Base-by-base conservation (phyloP, 2,797 vertebrate genomes). In the Clarias laeviceps region DNA sequence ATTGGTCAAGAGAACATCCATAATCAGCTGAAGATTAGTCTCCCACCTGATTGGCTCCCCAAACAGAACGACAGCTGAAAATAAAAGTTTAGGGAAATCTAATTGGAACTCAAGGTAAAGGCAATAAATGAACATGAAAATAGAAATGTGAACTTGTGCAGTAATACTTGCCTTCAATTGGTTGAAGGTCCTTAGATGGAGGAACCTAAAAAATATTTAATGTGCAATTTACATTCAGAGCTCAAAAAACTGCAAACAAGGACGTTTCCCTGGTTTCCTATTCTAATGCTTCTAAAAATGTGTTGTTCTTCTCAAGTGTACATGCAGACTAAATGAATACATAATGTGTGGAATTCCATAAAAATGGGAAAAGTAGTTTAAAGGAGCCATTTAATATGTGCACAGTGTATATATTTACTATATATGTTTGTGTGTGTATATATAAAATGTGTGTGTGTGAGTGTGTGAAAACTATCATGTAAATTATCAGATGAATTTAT, bases 11-110 rank as follows among this genome's bases (percentile, higher is more conserved):
- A 99, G 97, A 0, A 99, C 93, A 7, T 99, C 98, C 27, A 93
- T 89, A 70, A 99, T 97, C 69, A 99, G 94, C 83, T 99, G 97
- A 77, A 99, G 94, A 92, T 94, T 99, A 5, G 98, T 99, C 93
- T 99, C 98, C 98, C 98, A 99, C 91, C 97, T 96, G 90, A 99
- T 93, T 12, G 98, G 98, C 94, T 99, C 98, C 0, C 98, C 98
- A 87, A 99, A 96, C 74, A 99, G 95, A 83, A 99, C 93, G 65
- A 99, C 92, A 79, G 97, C 98, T 99, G 90, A 22, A 69, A 88
- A 73, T 37, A 29, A 72, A 6, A 74, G 59, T 74, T 79, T 18
- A 20, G 12, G 45, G 57, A 78, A 50, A 62, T 34, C 29, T 24
- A 45, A 74, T 5, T 5, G 12, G 12, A 82, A 24, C 15, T 32